Evolutionary conservation across 1,140 invertebrate species (phyloP).

Genomic region (Trachymyrmex septentrionalis): DNA sequence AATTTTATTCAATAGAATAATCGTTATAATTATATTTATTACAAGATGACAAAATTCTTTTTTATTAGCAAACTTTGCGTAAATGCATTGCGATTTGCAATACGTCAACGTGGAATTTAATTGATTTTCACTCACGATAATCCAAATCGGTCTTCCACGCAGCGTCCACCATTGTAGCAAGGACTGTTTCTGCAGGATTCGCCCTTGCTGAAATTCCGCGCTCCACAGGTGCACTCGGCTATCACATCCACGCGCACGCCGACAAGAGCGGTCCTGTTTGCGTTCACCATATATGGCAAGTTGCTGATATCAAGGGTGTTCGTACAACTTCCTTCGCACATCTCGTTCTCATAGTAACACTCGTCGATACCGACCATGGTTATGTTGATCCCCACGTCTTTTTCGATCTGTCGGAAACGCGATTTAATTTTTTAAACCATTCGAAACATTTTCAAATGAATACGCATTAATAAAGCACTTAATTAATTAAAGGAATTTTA

Average conservation of each 20-base stretch:
- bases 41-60: neutral
- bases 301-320: slow-evolving; percentile 96
- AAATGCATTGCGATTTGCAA: neutral
- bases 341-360: slow-evolving; percentile 97
- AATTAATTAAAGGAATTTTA: too few species aligned
- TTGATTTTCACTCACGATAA: slow-evolving; percentile 88
- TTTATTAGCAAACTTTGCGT: neutral
- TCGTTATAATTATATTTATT: neutral
- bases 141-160: slow-evolving; percentile 95
- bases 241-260: slow-evolving; percentile 96
- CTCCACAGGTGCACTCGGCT: slow-evolving; percentile 96
- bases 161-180: slow-evolving; percentile 98
- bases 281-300: slow-evolving; percentile 97
- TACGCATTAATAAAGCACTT: neutral
- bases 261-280: slow-evolving; percentile 97
- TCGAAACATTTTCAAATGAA: too few species aligned
- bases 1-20: neutral
- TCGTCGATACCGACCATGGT: slow-evolving; percentile 99
- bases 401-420: slow-evolving; percentile 91
- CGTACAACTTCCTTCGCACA: slow-evolving; percentile 98
- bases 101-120: neutral
- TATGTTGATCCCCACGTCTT: slow-evolving; percentile 97
- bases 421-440: neutral
- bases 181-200: slow-evolving; percentile 96
- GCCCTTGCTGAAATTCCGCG: slow-evolving; percentile 95